These are phyloP conservation scores for Rhagophthalmus giganteus DNA, from an alignment of 2,888 invertebrate species.

Conservation along the genomic window DNA sequence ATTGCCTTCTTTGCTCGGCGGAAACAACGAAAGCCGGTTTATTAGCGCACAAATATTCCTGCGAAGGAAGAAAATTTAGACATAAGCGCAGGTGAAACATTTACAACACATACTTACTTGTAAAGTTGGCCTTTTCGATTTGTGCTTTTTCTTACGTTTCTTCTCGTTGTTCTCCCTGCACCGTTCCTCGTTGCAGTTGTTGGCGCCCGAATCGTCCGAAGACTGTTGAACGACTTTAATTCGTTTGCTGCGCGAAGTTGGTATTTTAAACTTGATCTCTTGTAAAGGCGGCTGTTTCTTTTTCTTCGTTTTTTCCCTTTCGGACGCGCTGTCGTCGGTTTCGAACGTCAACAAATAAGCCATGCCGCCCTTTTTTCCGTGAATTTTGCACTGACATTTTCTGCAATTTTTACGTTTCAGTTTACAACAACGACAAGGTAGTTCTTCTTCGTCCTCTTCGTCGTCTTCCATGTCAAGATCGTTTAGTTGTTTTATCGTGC, in stretches of 20 bases:
- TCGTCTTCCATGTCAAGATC: conserved; percentile 41
- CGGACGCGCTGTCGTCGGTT: conserved; percentile 12
- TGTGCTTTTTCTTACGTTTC: conserved; percentile 1
- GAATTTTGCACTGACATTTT: conserved; percentile 11
- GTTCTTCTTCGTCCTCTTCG: neutral
- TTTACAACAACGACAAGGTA: conserved; percentile 14
- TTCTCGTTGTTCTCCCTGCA: conserved; percentile 4
- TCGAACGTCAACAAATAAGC: conserved; percentile 34
- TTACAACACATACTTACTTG: conserved; percentile 37
- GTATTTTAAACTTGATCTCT: conserved; percentile 44
- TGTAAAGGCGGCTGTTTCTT: conserved; percentile 32
- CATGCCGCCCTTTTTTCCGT: conserved; percentile 24
- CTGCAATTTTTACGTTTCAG: conserved; percentile 21
- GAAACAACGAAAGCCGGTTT: conserved; percentile 70
- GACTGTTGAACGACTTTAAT: too few relatives aligned
- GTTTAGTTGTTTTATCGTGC: conserved; percentile 52
- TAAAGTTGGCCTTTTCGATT: conserved; percentile 29
- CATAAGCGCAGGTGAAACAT: conserved; percentile 3
- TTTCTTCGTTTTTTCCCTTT: conserved; percentile 17
- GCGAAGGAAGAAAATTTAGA: conserved; percentile 49
- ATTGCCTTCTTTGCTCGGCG: conserved; percentile 60
- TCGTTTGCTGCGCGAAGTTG: conserved; percentile 18
- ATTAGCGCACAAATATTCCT: conserved; percentile 72
- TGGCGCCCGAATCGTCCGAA: conserved; percentile 30
- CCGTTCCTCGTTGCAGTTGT: conserved; percentile 20